Base-by-base conservation (phyloP, 2,113 vertebrate species). In the Coptodon bakossiorum region DNA sequence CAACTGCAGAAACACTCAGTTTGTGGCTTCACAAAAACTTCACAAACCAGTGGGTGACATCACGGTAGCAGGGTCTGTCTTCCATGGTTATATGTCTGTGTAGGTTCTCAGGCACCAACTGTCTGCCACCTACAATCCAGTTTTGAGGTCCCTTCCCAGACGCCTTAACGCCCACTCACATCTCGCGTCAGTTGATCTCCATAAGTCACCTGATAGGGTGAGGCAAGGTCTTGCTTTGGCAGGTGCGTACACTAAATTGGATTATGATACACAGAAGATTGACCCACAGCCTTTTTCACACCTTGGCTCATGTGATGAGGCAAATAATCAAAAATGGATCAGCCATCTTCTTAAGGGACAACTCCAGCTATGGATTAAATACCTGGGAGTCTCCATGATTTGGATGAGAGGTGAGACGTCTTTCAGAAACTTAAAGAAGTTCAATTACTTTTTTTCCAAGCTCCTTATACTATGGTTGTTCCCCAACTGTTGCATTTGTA, bases 121-220 rank as follows among this genome's bases (percentile, higher is more conserved):
- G 61, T 38, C 34, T 66, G 61, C 61, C 10, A 66, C 2, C 61
- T 66, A 66, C 61, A 66, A 38, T 66, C 34, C 61, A 66, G 2
- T 66, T 66, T 66, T 66, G 34, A 66, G 61, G 19, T 38, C 61
- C 34, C 19, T 66, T 66, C 61, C 61, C 61, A 38, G 34, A 38
- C 0, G 6, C 61, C 34, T 38, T 66, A 12, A 38, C 0, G 6
- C 19, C 61, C 61, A 66, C 19, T 66, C 61, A 13, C 34, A 38
- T 66, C 61, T 38, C 17, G 0, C 10, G 13, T 66, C 6, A 66
- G 61, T 5, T 38, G 61, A 66, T 66, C 34, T 66, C 34, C 13
- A 66, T 8, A 38, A 66, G 34, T 22, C 19, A 0, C 61, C 13
- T 66, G 61, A 38, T 38, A 38, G 19, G 38, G 34, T 38, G 19